Percentiles rank a stretch among this genome's conserved stretches.
phyloP scores from a whole-genome alignment of 2,113 vertebrate genomes.

The Triplophysa tibetana region DNA sequence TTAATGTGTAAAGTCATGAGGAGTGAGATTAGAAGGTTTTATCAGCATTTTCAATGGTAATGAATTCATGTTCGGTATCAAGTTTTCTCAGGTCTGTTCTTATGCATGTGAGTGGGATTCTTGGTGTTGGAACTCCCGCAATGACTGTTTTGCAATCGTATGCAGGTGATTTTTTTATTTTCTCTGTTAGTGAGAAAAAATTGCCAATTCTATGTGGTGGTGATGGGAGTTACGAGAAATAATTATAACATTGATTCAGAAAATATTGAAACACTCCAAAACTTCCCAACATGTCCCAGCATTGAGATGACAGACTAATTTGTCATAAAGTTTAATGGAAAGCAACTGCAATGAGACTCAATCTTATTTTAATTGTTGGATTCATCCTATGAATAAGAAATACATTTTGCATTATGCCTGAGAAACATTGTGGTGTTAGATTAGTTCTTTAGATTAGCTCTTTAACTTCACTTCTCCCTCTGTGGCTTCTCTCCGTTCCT shows the following conservation, averaged over 20 bases:
- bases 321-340: constrained; percentile 2
- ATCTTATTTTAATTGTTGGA: constrained; percentile 15
- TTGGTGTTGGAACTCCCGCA: too few species aligned
- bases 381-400: not conserved
- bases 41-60: not conserved
- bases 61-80: not conserved
- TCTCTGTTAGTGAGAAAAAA: too few species aligned
- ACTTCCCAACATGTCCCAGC: not conserved
- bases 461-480: too few species aligned
- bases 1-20: constrained; percentile 15
- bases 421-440: not conserved
- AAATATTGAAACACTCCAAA: constrained; percentile 1
- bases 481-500: too few species aligned
- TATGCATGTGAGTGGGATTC: not conserved
- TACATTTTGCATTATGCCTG: not conserved
- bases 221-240: not conserved
- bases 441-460: too few species aligned
- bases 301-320: not conserved
- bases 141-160: too few species aligned
- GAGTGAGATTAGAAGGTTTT: not conserved
- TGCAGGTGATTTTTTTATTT: too few species aligned
- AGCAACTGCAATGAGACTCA: constrained; percentile 11
- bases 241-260: not conserved
- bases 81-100: not conserved
- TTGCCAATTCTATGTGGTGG: too few species aligned